Percentiles rank a stretch among this genome's conserved stretches.
phyloP scores from a whole-genome alignment of 2,888 invertebrate genomes.

The Chloromyia formosa region DNA sequence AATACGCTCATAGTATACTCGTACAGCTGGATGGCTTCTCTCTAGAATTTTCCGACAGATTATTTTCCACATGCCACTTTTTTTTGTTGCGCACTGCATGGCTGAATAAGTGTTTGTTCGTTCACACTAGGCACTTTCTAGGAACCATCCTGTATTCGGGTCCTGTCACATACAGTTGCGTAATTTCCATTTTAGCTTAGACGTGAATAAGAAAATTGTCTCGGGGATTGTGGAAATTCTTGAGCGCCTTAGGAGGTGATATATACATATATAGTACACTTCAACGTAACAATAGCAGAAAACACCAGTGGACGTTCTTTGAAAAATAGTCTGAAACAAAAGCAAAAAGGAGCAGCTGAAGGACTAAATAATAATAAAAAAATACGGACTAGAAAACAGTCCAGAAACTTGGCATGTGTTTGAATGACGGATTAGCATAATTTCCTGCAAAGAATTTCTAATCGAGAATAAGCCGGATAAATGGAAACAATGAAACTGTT shows the following conservation, averaged over 20 bases:
- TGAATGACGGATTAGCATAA: slow-evolving; percentile 36
- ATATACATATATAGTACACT: not conserved
- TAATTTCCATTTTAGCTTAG: not conserved
- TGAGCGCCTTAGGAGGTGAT: not conserved
- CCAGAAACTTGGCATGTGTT: slow-evolving; percentile 20
- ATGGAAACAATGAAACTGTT: not conserved
- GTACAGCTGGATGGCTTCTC: too few species aligned
- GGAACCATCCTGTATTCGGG: too few species aligned
- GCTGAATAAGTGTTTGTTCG: too few species aligned
- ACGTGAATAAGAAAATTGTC: not conserved
- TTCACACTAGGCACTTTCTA: too few species aligned
- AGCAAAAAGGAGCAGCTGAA: not conserved
- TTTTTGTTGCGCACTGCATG: too few species aligned
- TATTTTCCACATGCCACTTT: too few species aligned
- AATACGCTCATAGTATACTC: too few species aligned
- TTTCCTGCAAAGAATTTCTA: slow-evolving; percentile 33
- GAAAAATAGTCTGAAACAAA: too few species aligned
- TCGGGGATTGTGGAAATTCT: not conserved
- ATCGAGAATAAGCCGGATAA: not conserved
- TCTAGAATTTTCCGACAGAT: too few species aligned
- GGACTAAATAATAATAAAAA: not conserved
- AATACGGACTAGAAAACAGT: not conserved
- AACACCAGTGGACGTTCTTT: not conserved
- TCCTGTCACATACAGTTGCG: slow-evolving; percentile 35
- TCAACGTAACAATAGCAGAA: not conserved